Evolutionary conservation across 1,140 invertebrate genomes (phyloP), one percentile per base, ranked within the genome.

Genomic region (Eumeta japonica): DNA sequence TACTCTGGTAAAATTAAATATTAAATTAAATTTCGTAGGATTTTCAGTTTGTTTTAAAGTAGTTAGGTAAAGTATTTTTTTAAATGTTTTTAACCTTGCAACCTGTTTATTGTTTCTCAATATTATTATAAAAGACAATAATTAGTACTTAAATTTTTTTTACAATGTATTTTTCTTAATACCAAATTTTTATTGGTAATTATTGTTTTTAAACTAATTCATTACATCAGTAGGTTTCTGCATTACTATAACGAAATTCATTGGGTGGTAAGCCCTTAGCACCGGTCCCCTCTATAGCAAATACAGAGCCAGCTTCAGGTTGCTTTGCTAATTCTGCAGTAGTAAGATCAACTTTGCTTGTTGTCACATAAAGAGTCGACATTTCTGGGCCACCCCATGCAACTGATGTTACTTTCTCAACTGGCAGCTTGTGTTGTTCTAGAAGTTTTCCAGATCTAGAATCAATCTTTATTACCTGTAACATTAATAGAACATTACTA

Each of bases 321-420:
- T 74, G 60, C 35, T 53, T 50, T 3, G 54, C 51, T 9, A 55
- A 35, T 35, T 70, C 54, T 2, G 49, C 41, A 1, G 53, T 29
- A 3, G 52, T 55, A 0, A 70, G 39, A 3, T 52, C 58, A 11
- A 51, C 34, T 10, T 43, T 63, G 3, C 83, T 82, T 0, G 83
- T 85, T 1, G 90, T 92, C 0, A 92, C 87, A 51, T 84, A 93
- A 0, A 94, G 66, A 36, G 85, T 83, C 42, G 89, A 84, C 32
- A 89, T 67, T 52, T 90, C 81, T 2, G 80, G 77, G 2, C 90
- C 90, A 12, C 91, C 92, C 67, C 88, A 95, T 48, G 84, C 82
- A 0, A 85, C 83, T 1, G 89, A 92, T 0, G 90, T 92, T 3
- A 90, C 81, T 54, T 87, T 80, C 37, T 73, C 76, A 2, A 81